These are phyloP conservation scores for Caenorhabditis japonica DNA, from an alignment of 2,888 invertebrate species.

Conservation along the genomic window DNA sequence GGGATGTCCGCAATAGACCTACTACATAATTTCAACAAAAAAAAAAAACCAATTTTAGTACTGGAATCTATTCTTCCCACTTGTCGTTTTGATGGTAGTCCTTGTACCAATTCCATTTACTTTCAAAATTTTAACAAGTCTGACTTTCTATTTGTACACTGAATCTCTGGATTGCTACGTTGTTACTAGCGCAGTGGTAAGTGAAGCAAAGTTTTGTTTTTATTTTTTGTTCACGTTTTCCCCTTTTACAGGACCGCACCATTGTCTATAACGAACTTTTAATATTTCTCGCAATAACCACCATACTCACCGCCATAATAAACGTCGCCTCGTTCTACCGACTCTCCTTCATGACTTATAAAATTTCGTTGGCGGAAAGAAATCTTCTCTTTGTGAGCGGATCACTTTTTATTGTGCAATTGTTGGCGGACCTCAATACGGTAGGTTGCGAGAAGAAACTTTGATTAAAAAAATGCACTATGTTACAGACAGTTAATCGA, in stretches of 20 bases:
- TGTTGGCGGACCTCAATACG: conserved; percentile 36
- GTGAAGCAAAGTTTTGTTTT: too few relatives aligned
- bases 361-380: conserved; percentile 25
- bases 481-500: conserved; percentile 32
- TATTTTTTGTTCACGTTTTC: too few relatives aligned
- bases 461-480: not conserved
- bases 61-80: conserved; percentile 19
- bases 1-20: too few relatives aligned
- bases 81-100: not conserved
- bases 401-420: conserved; percentile 20
- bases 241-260: conserved; percentile 8
- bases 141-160: conserved; percentile 24
- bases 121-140: conserved; percentile 4
- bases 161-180: conserved; percentile 34
- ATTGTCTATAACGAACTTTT: conserved; percentile 14
- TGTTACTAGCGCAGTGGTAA: conserved; percentile 13
- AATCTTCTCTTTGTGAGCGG: conserved; percentile 42
- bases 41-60: not conserved
- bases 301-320: conserved; percentile 13
- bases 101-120: conserved; percentile 24
- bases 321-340: conserved; percentile 32
- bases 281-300: conserved; percentile 4
- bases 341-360: conserved; percentile 16
- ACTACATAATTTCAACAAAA: not conserved
- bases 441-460: conserved; percentile 7